phyloP scores from a whole-genome alignment of 2,113 vertebrate genomes.

The Varanus komodoensis region DNA sequence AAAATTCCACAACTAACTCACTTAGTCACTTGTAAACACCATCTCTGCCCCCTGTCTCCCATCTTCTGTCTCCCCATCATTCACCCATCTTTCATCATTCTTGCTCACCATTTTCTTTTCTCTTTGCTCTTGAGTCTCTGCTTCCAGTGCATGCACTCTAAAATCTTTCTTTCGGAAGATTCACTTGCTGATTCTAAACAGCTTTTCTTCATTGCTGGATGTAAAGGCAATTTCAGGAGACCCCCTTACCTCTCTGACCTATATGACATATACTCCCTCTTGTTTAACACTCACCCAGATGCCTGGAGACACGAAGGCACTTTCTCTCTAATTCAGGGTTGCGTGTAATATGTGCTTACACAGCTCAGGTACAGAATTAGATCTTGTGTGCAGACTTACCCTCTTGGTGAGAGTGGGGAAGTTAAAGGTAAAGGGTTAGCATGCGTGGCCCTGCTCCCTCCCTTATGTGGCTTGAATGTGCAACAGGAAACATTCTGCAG shows the following conservation, averaged over 20 bases:
- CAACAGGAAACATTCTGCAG: too few relatives aligned
- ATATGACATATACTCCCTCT: neutral
- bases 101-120: neutral
- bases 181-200: neutral
- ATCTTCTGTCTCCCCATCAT: neutral
- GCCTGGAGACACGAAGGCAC: neutral
- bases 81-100: neutral
- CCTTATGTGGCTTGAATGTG: too few relatives aligned
- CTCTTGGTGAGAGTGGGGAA: neutral
- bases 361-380: neutral
- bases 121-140: neutral
- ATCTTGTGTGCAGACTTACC: neutral
- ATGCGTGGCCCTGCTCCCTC: too few relatives aligned
- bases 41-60: neutral
- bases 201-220: neutral
- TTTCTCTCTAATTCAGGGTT: neutral
- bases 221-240: neutral
- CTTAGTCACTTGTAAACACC: constrained; percentile 21
- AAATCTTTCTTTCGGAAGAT: neutral
- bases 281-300: neutral
- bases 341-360: neutral
- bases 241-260: neutral
- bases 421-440: too few relatives aligned
- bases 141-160: accelerated
- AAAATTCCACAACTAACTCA: neutral